These are phyloP conservation scores for Melinaea marsaeus DNA, from an alignment of 2,888 invertebrate species.

Conservation along the genomic window DNA sequence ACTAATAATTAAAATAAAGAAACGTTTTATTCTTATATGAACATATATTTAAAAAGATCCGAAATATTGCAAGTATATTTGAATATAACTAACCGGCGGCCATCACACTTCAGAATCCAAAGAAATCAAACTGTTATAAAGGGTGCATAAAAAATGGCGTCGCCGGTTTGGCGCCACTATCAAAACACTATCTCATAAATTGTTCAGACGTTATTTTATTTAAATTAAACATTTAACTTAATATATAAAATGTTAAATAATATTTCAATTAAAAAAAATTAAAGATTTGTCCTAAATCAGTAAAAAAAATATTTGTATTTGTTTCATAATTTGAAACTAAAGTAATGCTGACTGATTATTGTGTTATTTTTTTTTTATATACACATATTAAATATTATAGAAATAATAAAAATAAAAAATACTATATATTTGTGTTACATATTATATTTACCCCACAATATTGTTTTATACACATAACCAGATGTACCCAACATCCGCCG, in stretches of 20 bases:
- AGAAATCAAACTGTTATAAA: constrained; percentile 8
- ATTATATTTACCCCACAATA: background rate
- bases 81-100: background rate
- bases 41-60: too few relatives aligned
- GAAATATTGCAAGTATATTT: background rate
- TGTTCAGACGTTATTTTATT: constrained; percentile 1
- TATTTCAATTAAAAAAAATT: too few relatives aligned
- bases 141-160: constrained; percentile 29
- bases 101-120: background rate
- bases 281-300: too few relatives aligned
- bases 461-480: background rate
- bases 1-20: too few relatives aligned
- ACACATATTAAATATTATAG: too few relatives aligned
- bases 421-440: background rate
- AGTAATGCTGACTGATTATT: too few relatives aligned
- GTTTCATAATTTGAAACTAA: too few relatives aligned
- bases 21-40: too few relatives aligned
- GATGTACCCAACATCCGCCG: constrained; percentile 21
- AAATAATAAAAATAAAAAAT: too few relatives aligned
- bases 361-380: too few relatives aligned
- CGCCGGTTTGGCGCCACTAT: constrained; percentile 19
- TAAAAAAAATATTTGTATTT: too few relatives aligned
- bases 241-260: background rate
- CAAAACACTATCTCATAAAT: constrained; percentile 1
- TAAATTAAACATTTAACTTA: background rate